phyloP scores from a whole-genome alignment of 1,140 invertebrate genomes.

The Trichomalopsis sarcophagae region DNA sequence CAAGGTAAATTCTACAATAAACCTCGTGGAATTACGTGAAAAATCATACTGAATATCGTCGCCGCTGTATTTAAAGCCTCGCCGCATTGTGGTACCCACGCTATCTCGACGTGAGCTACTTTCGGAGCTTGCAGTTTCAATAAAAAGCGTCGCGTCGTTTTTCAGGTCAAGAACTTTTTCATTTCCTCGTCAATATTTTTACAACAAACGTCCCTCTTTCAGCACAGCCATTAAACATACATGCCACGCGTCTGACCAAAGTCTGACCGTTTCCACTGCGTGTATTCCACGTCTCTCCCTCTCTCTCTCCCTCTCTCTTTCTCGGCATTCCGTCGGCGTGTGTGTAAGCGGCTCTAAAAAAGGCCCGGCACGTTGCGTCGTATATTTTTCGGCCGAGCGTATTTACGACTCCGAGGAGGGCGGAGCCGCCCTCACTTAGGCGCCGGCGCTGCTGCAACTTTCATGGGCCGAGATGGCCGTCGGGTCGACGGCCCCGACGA shows the following conservation, averaged over 20 bases:
- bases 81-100: too few species aligned
- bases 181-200: background rate
- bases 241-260: background rate
- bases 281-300: background rate
- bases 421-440: conserved; percentile 9
- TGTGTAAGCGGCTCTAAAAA: conserved; percentile 42
- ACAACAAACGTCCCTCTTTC: background rate
- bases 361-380: conserved; percentile 42
- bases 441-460: conserved; percentile 39
- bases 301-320: background rate
- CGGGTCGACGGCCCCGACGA: conserved; percentile 3
- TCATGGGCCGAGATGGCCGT: conserved; percentile 42
- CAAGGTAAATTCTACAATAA: too few species aligned
- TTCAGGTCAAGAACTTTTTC: background rate
- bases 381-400: conserved; percentile 41
- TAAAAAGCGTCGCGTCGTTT: background rate
- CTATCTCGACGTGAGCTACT: background rate
- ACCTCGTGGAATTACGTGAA: too few species aligned
- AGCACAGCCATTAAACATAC: background rate
- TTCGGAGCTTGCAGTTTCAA: background rate
- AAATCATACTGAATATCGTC: too few species aligned
- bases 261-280: background rate
- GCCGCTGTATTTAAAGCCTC: too few species aligned
- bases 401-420: conserved; percentile 31
- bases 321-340: conserved; percentile 23